Percentiles rank a stretch among this genome's conserved stretches.
phyloP scores from a whole-genome alignment of 2,113 vertebrate genomes.

The Prionailurus bengalensis region DNA sequence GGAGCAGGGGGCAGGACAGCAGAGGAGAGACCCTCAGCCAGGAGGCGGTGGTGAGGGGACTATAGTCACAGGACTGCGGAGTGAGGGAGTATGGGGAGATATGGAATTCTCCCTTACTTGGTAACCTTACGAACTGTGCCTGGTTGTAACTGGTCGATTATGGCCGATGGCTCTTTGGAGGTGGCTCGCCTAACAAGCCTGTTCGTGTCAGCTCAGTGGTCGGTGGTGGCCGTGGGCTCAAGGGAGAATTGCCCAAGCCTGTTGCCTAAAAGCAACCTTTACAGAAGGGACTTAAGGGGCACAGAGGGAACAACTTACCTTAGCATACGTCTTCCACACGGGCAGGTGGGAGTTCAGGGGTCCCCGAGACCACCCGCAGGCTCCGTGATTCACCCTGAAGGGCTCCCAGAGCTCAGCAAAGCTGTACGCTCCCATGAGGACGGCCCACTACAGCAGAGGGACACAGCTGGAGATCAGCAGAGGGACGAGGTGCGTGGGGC shows the following conservation, averaged over 20 bases:
- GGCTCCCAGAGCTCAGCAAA: not conserved
- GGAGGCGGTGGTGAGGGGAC: not conserved
- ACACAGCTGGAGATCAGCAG: not conserved
- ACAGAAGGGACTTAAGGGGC: too few species aligned
- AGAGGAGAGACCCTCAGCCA: not conserved
- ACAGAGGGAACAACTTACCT: too few species aligned
- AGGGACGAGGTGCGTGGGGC: rapidly evolving
- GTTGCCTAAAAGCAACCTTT: too few species aligned
- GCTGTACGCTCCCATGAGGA: rapidly evolving
- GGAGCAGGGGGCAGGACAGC: not conserved
- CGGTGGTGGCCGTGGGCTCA: not conserved
- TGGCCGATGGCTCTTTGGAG: not conserved
- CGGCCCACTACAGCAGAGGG: not conserved
- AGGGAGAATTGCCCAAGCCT: too few species aligned
- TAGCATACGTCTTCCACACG: too few species aligned
- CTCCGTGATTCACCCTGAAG: not conserved
- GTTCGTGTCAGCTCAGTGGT: not conserved
- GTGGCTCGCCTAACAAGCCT: not conserved
- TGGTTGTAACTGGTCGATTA: not conserved
- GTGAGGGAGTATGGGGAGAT: not conserved
- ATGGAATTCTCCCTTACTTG: not conserved
- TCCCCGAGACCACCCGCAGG: not conserved
- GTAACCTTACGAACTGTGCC: not conserved
- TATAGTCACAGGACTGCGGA: not conserved
- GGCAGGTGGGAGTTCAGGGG: not conserved